Base-by-base conservation (phyloP, 1,140 invertebrate species). In the Drosophila micromelanica region DNA sequence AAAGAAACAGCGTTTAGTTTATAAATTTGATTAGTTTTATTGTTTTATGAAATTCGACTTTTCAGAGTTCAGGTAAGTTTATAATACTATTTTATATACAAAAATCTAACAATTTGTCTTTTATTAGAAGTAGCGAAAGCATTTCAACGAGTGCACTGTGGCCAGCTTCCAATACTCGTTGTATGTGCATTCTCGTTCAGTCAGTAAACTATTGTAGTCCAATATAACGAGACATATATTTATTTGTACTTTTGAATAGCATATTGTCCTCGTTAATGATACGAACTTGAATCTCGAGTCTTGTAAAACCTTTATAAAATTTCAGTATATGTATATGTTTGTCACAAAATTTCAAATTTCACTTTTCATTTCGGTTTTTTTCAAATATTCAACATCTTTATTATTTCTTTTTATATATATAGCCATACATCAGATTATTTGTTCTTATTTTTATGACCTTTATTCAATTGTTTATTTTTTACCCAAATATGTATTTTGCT, bases 401-500 rank as follows among this genome's bases (percentile, higher is more conserved):
- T 56, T 17, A 45, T 32, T 45, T 17, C 15, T 15, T 46, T 15
- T 12, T n/a, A 35, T 60, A 61, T 49, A 37, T 49, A 15, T 49
- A 61, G 17, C 45, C 49, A 61, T 59, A 30, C 32, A 51, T 37
- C 32, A 27, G 11, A 7, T 11, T 0, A 15, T 42, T 57, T 27
- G 1, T 20, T 56, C 2, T 7, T 20, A 7, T 48, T 13, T 12
- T n/a, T n/a, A 4, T 38, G 2, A 42, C 27, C 5, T 42, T 57
- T 11, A 45, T 40, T 32, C 13, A 43, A 13, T 54, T 51, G 32
- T 51, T 52, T 38, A 38, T 55, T 64, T 9, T 42, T 6, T 51
- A 52, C 45, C 35, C 5, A 23, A 38, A 40, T 35, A 4, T 27
- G 49, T 6, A 12, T 12, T 72, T 38, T 3, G 20, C 27, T 55